Evolutionary conservation across 2,888 invertebrate species (phyloP).

Genomic region (Drosophila putrida): DNA sequence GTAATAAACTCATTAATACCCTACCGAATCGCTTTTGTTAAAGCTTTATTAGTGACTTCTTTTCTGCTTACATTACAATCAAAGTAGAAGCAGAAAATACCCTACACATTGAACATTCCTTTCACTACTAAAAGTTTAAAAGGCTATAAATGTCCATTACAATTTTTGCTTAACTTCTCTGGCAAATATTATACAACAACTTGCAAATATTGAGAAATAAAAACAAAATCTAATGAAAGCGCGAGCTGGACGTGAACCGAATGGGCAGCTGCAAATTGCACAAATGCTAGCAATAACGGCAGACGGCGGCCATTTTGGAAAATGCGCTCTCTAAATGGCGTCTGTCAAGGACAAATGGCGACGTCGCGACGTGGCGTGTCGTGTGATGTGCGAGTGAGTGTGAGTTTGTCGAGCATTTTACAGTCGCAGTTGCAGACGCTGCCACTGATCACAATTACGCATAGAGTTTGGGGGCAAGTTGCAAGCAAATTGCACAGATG

Average conservation of each 20-base stretch:
- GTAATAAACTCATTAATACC: no score
- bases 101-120: no score
- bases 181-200: slow-evolving; percentile 55
- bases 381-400: slow-evolving; percentile 51
- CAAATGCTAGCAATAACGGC: slow-evolving; percentile 61
- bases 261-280: slow-evolving; percentile 77
- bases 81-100: no score
- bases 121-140: background rate
- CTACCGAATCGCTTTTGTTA: no score
- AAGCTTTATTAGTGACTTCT: no score
- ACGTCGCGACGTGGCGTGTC: slow-evolving; percentile 16
- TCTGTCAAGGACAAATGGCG: slow-evolving; percentile 73
- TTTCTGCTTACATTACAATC: no score
- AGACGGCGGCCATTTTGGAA: slow-evolving; percentile 65
- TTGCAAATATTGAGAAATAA: slow-evolving; percentile 7
- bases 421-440: slow-evolving; percentile 38
- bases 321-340: slow-evolving; percentile 67
- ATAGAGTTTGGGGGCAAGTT: slow-evolving; percentile 35
- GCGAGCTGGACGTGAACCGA: slow-evolving; percentile 48
- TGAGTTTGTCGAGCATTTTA: slow-evolving; percentile 68
- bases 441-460: slow-evolving; percentile 73
- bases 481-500: slow-evolving; percentile 76
- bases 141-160: slow-evolving; percentile 4
- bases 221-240: slow-evolving; percentile 53
- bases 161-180: slow-evolving; percentile 39